Conservation (phyloP, 2,113 vertebrate genomes). For the Thamnophis sirtalis region DNA sequence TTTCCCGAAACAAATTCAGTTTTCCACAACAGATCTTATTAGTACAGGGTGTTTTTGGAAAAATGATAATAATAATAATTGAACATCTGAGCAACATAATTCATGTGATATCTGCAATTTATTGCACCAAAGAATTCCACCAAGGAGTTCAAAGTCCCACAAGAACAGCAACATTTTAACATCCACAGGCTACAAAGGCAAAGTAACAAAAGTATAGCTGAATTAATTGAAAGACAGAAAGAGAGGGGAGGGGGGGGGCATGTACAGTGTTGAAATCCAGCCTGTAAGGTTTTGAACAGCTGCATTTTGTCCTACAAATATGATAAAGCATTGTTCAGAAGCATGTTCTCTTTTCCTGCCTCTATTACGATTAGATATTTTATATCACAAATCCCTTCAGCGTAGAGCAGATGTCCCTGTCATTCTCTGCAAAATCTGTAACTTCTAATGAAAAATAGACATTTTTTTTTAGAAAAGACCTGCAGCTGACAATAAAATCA, state of each 20-base stretch:
- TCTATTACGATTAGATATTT: slow-evolving; percentile 20
- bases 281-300: not conserved
- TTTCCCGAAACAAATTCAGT: not conserved
- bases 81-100: not conserved
- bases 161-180: not conserved
- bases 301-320: slow-evolving; percentile 13
- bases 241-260: not conserved
- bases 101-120: not conserved
- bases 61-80: not conserved
- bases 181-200: not conserved
- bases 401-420: slow-evolving; percentile 28
- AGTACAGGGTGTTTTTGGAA: not conserved
- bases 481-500: not conserved
- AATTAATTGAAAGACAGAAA: not conserved
- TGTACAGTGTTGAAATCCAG: not conserved
- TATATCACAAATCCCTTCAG: slow-evolving; percentile 17
- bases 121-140: not conserved
- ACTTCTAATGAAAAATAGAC: slow-evolving; percentile 1
- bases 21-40: not conserved
- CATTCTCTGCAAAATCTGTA: slow-evolving; percentile 2
- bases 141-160: not conserved
- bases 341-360: slow-evolving; percentile 22
- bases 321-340: slow-evolving; percentile 11
- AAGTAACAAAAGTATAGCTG: slow-evolving; percentile 5
- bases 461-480: not conserved